Evolutionary conservation across 2,113 vertebrate species (phyloP).

Genomic region (Prunella fulvescens): DNA sequence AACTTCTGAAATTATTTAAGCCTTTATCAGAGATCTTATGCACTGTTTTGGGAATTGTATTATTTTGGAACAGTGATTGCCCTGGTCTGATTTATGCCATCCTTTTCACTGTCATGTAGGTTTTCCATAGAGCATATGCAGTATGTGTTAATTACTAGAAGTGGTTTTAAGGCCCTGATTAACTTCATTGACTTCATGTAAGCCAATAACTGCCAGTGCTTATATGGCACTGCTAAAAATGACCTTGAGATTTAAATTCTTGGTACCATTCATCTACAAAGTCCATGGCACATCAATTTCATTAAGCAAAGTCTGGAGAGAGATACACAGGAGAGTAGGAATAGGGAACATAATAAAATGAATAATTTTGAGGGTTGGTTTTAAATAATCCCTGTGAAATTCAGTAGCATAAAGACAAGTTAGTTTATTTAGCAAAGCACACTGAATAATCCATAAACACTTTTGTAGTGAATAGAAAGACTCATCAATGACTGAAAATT

Average conservation of each 20-base stretch:
- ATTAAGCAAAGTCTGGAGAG: background rate
- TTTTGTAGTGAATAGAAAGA: background rate
- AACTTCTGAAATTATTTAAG: background rate
- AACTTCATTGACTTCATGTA: background rate
- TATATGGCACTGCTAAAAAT: background rate
- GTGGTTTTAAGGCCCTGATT: background rate
- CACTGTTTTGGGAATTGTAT: background rate
- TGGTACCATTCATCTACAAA: background rate
- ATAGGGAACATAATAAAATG: background rate
- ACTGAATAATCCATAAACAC: background rate
- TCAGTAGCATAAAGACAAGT: background rate
- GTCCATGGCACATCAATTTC: background rate
- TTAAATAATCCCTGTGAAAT: background rate
- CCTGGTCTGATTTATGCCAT: background rate
- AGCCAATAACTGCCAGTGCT: background rate
- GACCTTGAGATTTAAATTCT: background rate
- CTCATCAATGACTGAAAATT: background rate
- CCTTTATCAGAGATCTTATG: background rate
- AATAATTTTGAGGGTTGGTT: background rate
- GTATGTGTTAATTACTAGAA: background rate
- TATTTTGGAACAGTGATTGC: background rate
- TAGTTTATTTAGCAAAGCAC: background rate
- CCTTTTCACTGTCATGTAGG: background rate
- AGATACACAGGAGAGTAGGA: background rate
- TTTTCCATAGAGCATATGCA: background rate